These are phyloP conservation scores for Chiridota heheva DNA, from an alignment of 35 echinoderm and acorn worm species.

Conservation along the genomic window DNA sequence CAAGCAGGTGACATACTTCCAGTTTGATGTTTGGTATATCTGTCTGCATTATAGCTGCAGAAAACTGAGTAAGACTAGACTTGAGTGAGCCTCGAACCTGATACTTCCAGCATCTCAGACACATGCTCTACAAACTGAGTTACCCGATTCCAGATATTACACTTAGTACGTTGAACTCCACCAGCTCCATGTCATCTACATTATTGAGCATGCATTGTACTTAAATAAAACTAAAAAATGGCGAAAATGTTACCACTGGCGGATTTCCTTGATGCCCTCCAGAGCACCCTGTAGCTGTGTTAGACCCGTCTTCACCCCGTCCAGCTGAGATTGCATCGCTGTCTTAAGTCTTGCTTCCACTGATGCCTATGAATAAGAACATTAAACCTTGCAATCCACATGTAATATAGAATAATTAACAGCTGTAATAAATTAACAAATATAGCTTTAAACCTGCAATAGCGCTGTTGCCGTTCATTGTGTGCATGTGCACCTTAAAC, in stretches of 20 bases:
- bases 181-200: too few relatives aligned
- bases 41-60: too few relatives aligned
- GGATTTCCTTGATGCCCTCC: slow-evolving; percentile 79
- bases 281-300: slow-evolving; percentile 80
- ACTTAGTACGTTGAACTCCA: too few relatives aligned
- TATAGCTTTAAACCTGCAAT: background rate
- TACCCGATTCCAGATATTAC: too few relatives aligned
- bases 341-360: slow-evolving; percentile 99
- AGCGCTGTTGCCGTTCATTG: background rate
- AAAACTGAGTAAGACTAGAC: too few relatives aligned
- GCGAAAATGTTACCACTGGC: slow-evolving; percentile 80
- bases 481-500: background rate
- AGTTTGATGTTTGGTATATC: too few relatives aligned
- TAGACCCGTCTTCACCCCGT: slow-evolving; percentile 94
- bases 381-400: background rate
- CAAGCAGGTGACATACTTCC: too few relatives aligned
- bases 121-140: too few relatives aligned
- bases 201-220: too few relatives aligned
- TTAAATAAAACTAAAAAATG: too few relatives aligned
- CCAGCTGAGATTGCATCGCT: slow-evolving; percentile 97
- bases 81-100: too few relatives aligned
- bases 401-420: background rate
- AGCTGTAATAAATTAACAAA: background rate
- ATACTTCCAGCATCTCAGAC: too few relatives aligned
- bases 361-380: slow-evolving; percentile 56